These are phyloP conservation scores for Ceyx erithaca DNA, from an alignment of 2,797 vertebrate species.

Conservation along the genomic window DNA sequence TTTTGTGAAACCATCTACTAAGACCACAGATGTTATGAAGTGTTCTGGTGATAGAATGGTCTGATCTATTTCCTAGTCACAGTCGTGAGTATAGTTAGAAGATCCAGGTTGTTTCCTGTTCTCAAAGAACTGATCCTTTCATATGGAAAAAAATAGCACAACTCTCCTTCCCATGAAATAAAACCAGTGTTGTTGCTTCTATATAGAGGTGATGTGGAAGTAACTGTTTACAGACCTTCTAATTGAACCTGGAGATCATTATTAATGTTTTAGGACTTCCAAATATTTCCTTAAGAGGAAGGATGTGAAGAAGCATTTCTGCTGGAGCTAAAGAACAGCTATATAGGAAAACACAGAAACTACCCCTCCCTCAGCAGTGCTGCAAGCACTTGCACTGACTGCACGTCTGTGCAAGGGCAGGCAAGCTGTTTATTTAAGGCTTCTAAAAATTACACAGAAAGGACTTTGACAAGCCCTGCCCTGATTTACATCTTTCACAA, in stretches of 20 bases:
- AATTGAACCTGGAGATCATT: background rate
- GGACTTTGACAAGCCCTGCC: background rate
- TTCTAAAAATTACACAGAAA: background rate
- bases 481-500: background rate
- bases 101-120: background rate
- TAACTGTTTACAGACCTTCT: background rate
- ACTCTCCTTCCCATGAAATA: background rate
- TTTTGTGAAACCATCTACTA: background rate
- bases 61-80: background rate
- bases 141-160: background rate
- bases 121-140: background rate
- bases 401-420: background rate
- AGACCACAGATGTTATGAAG: background rate
- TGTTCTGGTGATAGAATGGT: background rate
- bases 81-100: background rate
- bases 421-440: background rate
- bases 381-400: too few species aligned
- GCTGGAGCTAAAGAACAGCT: background rate
- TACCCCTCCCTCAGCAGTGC: accelerated
- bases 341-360: background rate
- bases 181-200: background rate
- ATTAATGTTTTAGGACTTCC: background rate
- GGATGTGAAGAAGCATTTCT: background rate
- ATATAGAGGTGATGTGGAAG: background rate
- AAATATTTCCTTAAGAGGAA: background rate